Conservation (phyloP, 2,113 vertebrate species). For the Ageneiosus marmoratus region DNA sequence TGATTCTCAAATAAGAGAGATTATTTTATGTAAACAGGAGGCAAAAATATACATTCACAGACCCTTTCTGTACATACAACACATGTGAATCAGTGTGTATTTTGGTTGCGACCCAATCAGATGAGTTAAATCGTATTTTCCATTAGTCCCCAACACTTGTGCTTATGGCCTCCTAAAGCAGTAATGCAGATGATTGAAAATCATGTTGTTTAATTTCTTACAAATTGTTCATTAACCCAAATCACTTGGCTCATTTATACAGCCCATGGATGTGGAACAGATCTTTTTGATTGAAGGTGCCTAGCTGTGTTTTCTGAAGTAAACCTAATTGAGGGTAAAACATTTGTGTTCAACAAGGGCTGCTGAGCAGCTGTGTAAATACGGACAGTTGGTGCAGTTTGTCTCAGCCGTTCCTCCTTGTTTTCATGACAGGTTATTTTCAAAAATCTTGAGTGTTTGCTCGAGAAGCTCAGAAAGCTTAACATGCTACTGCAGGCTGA, state of each 20-base stretch:
- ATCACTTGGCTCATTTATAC: conserved; percentile 18
- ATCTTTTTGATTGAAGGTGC: conserved; percentile 26
- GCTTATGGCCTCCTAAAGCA: conserved; percentile 26
- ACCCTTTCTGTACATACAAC: not conserved
- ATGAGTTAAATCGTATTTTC: not conserved
- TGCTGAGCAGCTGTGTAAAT: conserved; percentile 55
- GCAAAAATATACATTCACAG: not conserved
- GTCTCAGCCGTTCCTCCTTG: conserved; percentile 28
- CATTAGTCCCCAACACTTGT: not conserved
- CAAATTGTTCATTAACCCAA: conserved; percentile 28
- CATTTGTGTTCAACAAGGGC: conserved; percentile 46
- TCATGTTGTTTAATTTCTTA: conserved; percentile 25
- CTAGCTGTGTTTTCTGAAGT: conserved; percentile 25
- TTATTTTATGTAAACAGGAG: not conserved
- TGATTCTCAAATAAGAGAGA: not conserved
- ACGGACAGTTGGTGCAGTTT: conserved; percentile 51
- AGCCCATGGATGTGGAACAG: conserved; percentile 15
- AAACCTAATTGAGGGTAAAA: conserved; percentile 51
- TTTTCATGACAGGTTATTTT: conserved; percentile 35
- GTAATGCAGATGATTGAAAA: conserved; percentile 15
- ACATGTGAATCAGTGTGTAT: conserved; percentile 2
- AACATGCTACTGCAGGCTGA: conserved; percentile 44
- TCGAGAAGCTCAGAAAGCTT: conserved; percentile 27
- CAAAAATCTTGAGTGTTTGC: conserved; percentile 23
- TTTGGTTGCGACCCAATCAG: conserved; percentile 4